phyloP scores from a whole-genome alignment of 2,113 vertebrate species.

The Condylura cristata region DNA sequence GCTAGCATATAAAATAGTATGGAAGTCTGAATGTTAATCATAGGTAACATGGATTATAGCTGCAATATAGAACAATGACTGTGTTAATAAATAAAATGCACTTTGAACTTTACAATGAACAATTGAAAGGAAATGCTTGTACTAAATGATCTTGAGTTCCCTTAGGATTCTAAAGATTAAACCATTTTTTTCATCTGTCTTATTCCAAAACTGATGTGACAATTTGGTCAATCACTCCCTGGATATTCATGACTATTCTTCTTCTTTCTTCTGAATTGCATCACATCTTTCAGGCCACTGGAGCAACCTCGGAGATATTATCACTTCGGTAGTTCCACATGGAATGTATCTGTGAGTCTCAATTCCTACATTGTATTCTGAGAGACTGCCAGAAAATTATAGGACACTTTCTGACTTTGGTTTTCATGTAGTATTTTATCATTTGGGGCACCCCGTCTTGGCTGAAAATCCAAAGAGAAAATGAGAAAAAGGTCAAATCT shows the following conservation, averaged over 20 bases:
- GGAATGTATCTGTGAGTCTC: background rate
- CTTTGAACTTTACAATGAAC: background rate
- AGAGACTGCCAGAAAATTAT: slow-evolving; percentile 50
- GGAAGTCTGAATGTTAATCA: background rate
- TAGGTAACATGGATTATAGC: background rate
- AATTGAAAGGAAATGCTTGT: background rate
- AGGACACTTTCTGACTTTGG: background rate
- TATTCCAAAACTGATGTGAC: background rate
- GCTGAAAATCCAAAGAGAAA: slow-evolving; percentile 31
- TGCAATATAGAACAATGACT: background rate
- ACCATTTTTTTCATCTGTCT: background rate
- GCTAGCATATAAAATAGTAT: background rate
- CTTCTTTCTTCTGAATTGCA: background rate
- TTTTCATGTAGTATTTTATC: slow-evolving; percentile 61
- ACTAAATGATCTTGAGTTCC: background rate
- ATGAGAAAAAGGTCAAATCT: slow-evolving; percentile 52
- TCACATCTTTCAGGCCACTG: slow-evolving; percentile 10
- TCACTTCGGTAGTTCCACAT: slow-evolving; percentile 4
- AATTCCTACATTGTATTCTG: slow-evolving; percentile 23
- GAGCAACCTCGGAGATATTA: slow-evolving; percentile 24
- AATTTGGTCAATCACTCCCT: slow-evolving; percentile 18
- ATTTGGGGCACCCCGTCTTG: slow-evolving; percentile 29
- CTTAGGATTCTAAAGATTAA: background rate
- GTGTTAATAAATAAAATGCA: background rate
- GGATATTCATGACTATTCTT: background rate